Evolutionary conservation across 2,113 vertebrate genomes (phyloP).

Genomic region (Poeciliopsis turrubarensis): DNA sequence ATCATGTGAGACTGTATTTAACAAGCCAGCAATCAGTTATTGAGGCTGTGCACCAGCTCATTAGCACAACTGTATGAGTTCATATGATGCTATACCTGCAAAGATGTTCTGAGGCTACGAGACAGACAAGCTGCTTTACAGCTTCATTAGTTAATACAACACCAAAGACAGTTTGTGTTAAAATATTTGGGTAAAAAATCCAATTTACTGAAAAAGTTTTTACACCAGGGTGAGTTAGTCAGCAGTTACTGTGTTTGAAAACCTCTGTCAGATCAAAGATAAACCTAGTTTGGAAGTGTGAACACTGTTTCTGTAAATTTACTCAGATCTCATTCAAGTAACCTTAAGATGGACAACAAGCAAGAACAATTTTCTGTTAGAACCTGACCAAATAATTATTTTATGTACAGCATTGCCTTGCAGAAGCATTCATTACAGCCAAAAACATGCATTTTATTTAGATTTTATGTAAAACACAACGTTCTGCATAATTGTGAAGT

Average conservation of each 20-base stretch:
- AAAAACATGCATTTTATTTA: too few species aligned
- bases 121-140: constrained; percentile 18
- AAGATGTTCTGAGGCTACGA: constrained; percentile 21
- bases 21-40: constrained; percentile 50
- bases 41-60: constrained; percentile 19
- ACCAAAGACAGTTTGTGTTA: constrained; percentile 15
- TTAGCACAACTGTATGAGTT: constrained; percentile 45
- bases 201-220: constrained; percentile 1
- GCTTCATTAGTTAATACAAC: constrained; percentile 34
- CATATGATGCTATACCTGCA: constrained; percentile 56
- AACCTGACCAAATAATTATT: background rate
- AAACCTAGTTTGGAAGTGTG: background rate
- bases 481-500: too few species aligned
- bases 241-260: background rate
- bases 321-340: background rate
- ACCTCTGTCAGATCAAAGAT: background rate
- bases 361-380: background rate
- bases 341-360: background rate
- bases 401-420: background rate
- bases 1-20: constrained; percentile 45
- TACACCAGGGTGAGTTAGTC: background rate
- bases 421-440: background rate
- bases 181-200: constrained; percentile 26
- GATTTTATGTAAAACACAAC: background rate
- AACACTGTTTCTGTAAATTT: background rate